Conservation (phyloP, 2,888 invertebrate species). For the Carabus problematicus region DNA sequence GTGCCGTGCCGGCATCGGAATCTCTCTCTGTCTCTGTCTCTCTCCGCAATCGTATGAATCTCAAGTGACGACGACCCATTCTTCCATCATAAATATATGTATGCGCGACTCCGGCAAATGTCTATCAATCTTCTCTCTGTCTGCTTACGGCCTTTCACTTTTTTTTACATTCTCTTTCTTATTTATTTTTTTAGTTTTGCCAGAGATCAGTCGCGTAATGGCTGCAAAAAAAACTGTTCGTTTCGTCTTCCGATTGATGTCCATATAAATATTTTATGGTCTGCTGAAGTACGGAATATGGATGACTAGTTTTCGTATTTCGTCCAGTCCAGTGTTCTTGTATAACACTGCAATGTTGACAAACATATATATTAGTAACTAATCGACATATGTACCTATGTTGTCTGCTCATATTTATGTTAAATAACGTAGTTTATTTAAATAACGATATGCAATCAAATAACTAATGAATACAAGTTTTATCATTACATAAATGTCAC, state of each 20-base stretch:
- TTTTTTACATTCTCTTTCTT: slow-evolving; percentile 10
- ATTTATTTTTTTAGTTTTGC: slow-evolving; percentile 29
- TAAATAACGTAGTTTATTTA: too few species aligned
- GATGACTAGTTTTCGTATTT: background rate
- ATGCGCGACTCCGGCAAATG: slow-evolving; percentile 15
- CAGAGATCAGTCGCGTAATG: slow-evolving; percentile 26
- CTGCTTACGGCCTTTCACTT: background rate
- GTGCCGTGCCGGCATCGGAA: background rate
- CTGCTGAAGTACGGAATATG: slow-evolving; percentile 13
- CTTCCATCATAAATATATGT: slow-evolving; percentile 34
- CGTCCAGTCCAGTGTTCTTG: too few species aligned
- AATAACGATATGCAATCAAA: too few species aligned
- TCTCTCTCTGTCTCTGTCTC: background rate
- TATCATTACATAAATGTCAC: too few species aligned
- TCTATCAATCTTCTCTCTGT: slow-evolving; percentile 20
- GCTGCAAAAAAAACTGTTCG: slow-evolving; percentile 29
- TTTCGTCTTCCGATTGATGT: slow-evolving; percentile 28
- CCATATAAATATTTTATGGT: slow-evolving; percentile 35
- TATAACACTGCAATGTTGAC: too few species aligned
- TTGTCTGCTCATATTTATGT: too few species aligned
- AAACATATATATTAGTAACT: too few species aligned
- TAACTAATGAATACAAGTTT: too few species aligned
- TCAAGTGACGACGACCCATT: background rate
- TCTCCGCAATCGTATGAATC: background rate
- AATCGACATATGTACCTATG: too few species aligned